Base-by-base conservation (phyloP, 2,797 vertebrate species). In the Gila robusta region DNA sequence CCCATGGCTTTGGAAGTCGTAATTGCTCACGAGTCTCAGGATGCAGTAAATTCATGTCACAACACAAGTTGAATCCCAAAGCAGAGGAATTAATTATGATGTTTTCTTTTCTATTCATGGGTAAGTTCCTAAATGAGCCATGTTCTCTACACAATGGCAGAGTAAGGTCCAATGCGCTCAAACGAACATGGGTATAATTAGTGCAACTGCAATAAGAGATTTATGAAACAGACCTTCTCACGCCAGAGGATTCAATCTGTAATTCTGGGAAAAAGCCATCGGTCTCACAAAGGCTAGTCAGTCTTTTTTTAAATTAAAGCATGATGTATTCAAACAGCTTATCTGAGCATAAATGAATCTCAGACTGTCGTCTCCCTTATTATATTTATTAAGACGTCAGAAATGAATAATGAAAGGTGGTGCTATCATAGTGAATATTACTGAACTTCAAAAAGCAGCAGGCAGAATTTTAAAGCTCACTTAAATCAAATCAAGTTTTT, bases 61-160 rank as follows among this genome's bases (percentile, higher is more conserved):
- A 80, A 81, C 52, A 73, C 5, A 44, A 83, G 86, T 76, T 89
- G 81, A 91, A 87, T 73, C 44, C 37, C 14, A 76, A 82, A 32
- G 71, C 71, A 77, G 72, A 78, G 41, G 89, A 91, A 91, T 88
- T 56, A 85, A 90, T 91, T 80, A 80, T 59, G 84, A 80, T 88
- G 85, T 90, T 90, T 89, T 84, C 76, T 86, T 87, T 90, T 90
- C 82, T 78, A 88, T 39, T 87, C 86, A 86, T 90, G 82, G 82
- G 35, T 88, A 83, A 59, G 79, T 84, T 82, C 78, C 73, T 62
- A 85, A 91, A 90, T 86, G 62, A 92, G 77, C 90, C 47, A 6
- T 89, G 76, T 67, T 64, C 72, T 87, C 85, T 69, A 87, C 81
- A 89, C 59, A 49, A 70, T 7, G 67, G 77, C 79, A 84, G 26